These are phyloP conservation scores for Troilus luridus DNA, from an alignment of 2,888 invertebrate species.

Conservation along the genomic window DNA sequence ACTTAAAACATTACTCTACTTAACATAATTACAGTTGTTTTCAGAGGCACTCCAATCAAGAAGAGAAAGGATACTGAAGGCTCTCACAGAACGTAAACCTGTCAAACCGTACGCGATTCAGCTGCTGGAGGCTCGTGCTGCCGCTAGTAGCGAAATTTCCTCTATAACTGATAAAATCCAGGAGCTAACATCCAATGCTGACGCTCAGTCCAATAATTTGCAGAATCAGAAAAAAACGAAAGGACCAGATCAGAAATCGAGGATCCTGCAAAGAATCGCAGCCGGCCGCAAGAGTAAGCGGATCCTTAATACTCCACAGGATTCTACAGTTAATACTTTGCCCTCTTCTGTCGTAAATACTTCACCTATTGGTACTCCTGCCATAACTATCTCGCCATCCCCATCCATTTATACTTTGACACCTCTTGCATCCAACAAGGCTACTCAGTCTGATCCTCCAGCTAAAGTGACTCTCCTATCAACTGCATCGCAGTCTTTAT, in stretches of 20 bases:
- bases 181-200: not conserved
- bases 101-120: slow-evolving; percentile 24
- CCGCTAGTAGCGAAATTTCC: not conserved
- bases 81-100: not conserved
- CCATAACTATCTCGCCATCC: not conserved
- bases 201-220: not conserved
- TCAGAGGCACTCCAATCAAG: slow-evolving; percentile 7
- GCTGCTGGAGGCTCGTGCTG: not conserved
- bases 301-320: not conserved
- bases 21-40: not conserved
- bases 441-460: slow-evolving; percentile 1
- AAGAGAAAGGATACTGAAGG: slow-evolving; percentile 26
- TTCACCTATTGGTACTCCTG: not conserved
- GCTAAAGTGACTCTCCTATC: not conserved
- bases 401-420: not conserved
- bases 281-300: not conserved
- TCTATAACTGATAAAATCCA: not conserved
- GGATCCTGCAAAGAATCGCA: not conserved
- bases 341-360: not conserved
- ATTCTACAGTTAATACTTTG: not conserved
- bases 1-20: not conserved
- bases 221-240: not conserved
- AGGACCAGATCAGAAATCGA: not conserved
- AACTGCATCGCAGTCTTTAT: not conserved
- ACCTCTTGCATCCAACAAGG: not conserved